Evolutionary conservation across 2,113 vertebrate species (phyloP), one percentile per base, ranked within the genome.

Genomic region (Brevimyrus niger): DNA sequence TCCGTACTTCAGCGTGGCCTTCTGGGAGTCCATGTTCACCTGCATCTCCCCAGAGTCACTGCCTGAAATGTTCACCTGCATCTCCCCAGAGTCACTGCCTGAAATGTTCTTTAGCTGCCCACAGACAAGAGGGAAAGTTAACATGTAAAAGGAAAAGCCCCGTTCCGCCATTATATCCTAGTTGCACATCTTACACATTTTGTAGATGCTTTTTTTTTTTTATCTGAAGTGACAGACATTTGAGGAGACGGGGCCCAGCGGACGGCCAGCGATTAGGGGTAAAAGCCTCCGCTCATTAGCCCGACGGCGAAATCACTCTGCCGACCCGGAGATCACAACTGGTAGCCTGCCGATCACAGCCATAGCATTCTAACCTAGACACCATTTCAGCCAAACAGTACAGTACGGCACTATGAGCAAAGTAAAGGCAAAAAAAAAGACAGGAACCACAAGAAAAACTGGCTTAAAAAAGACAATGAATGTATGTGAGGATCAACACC

Each of bases 91-190:
- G 4, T 90, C 92, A 35, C 91, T 91, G n/a, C 92, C 94, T 82
- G 96, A 94, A 21, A 96, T 88, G 4, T 95, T 95, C 93, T 95
- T 95, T 73, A 97, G 91, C 96, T 97, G 27, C 35, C 61, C 4
- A 51, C 23, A 51, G 50, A 65, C 87, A 88, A 35, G 17, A 6
- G 4, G 50, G 13, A 89, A 50, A 19, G 7, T 50, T 4, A 38
- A 35, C 4, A 48, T n/a, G 21, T 38, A 15, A 38, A 38, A 76
- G 10, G 69, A 76, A 76, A 11, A 73, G 27, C 11, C 31, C 3
- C 27, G 11, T 3, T 5, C 31, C 69, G 27, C 23, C 23, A 65
- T 10, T 65, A 27, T 65, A 65, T 65, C 8, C 23, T 65, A 69
- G 10, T 31, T 31, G 3, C n/a, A 31, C n/a, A 69, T 13, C 11